Evolutionary conservation across 1,140 invertebrate species (phyloP).

Genomic region (Contarinia nasturtii): DNA sequence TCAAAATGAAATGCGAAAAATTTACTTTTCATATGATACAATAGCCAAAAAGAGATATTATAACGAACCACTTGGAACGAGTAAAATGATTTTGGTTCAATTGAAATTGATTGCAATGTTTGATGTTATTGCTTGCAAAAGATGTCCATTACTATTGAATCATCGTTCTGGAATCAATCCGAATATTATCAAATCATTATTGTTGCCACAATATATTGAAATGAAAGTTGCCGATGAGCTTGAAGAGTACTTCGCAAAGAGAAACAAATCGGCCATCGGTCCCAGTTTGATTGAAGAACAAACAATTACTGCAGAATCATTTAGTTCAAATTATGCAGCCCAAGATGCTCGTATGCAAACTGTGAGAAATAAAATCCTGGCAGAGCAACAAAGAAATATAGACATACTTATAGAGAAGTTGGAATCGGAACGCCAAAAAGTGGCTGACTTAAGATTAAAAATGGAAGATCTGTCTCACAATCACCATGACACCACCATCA

Average conservation of each 20-base stretch:
- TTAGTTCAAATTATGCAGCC: not conserved
- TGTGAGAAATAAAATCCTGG: too few species aligned
- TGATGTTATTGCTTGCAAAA: not conserved
- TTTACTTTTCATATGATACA: not conserved
- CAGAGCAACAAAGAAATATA: not conserved
- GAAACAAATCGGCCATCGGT: not conserved
- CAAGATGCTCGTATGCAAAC: not conserved
- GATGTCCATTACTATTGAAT: not conserved
- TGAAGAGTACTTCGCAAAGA: not conserved
- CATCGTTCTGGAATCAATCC: not conserved
- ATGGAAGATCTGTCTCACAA: not conserved
- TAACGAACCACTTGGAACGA: not conserved
- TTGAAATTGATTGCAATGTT: not conserved
- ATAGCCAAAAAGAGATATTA: not conserved
- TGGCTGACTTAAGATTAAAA: not conserved
- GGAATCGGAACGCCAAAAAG: not conserved
- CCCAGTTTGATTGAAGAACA: not conserved
- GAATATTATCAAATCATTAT: not conserved
- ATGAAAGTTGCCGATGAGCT: not conserved
- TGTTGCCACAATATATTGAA: not conserved
- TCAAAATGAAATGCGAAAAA: not conserved
- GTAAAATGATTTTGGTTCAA: not conserved
- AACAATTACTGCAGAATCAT: not conserved
- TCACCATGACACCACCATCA: too few species aligned
- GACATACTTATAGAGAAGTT: not conserved